Conservation (phyloP, 2,113 vertebrate genomes). For the Candoia aspera region DNA sequence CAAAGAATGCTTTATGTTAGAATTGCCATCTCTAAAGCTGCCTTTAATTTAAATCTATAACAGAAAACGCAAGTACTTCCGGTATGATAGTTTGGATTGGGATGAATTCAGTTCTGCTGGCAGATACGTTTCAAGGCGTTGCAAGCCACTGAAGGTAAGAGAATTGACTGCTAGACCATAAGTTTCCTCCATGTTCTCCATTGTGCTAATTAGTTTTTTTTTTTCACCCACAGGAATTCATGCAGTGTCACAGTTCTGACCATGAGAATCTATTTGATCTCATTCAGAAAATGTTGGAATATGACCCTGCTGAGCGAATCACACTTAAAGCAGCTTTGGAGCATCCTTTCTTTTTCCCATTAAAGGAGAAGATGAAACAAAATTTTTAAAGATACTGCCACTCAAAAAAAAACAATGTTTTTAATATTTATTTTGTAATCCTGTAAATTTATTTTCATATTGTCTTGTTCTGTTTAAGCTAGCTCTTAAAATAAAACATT, state of each 20-base stretch:
- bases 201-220: not conserved
- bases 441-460: constrained; percentile 62
- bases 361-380: constrained; percentile 37
- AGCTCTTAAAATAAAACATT: constrained; percentile 46
- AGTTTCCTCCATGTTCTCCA: not conserved
- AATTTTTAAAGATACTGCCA: constrained; percentile 74
- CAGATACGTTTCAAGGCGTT: constrained; percentile 83
- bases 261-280: constrained; percentile 85
- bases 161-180: not conserved
- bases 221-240: constrained; percentile 76
- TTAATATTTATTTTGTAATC: constrained; percentile 63
- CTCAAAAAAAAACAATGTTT: constrained; percentile 58
- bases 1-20: not conserved
- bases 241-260: constrained; percentile 77
- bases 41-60: not conserved
- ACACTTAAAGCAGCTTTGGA: constrained; percentile 80
- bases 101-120: constrained; percentile 81
- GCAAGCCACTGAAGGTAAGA: constrained; percentile 82
- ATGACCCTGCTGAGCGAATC: constrained; percentile 80
- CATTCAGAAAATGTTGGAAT: constrained; percentile 86
- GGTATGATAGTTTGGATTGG: constrained; percentile 79
- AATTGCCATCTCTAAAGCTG: not conserved
- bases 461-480: constrained; percentile 37
- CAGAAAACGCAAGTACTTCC: constrained; percentile 83
- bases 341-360: constrained; percentile 81